Conservation (phyloP, 2,797 vertebrate genomes). For the Eupleurogrammus muticus region DNA sequence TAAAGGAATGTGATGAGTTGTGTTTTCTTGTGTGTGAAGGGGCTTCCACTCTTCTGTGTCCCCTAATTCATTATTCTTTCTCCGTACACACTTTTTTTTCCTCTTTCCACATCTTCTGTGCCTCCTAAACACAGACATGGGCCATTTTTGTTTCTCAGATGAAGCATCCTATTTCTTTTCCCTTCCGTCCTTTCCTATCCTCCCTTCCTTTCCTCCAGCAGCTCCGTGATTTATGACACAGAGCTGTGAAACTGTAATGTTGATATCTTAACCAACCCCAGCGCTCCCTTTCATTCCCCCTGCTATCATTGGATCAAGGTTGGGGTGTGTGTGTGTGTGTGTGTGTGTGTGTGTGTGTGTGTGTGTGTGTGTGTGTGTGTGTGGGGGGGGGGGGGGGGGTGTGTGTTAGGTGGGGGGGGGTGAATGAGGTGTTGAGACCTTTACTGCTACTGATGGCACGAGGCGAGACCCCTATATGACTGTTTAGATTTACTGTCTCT, state of each 20-base stretch:
- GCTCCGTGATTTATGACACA: conserved; percentile 62
- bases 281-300: conserved; percentile 40
- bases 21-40: conserved; percentile 9
- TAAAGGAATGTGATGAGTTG: conserved; percentile 33
- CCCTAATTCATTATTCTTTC: background rate
- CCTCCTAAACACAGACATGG: background rate
- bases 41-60: conserved; percentile 1
- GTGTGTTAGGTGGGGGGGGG: conserved; percentile 43
- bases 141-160: conserved; percentile 31
- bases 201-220: conserved; percentile 5
- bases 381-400: too few relatives aligned
- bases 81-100: background rate
- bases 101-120: background rate
- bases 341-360: conserved; percentile 22
- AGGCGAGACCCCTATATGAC: conserved; percentile 70
- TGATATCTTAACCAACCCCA: conserved; percentile 48
- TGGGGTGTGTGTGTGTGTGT: conserved; percentile 21
- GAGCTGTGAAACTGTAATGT: conserved; percentile 52
- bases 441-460: conserved; percentile 66
- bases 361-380: conserved; percentile 13
- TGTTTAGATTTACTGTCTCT: conserved; percentile 71
- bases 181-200: background rate
- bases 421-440: conserved; percentile 67
- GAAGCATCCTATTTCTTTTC: conserved; percentile 35
- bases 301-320: conserved; percentile 55